Base-by-base conservation (phyloP, 2,113 vertebrate genomes). In the rat (Rattus norvegicus) region DNA sequence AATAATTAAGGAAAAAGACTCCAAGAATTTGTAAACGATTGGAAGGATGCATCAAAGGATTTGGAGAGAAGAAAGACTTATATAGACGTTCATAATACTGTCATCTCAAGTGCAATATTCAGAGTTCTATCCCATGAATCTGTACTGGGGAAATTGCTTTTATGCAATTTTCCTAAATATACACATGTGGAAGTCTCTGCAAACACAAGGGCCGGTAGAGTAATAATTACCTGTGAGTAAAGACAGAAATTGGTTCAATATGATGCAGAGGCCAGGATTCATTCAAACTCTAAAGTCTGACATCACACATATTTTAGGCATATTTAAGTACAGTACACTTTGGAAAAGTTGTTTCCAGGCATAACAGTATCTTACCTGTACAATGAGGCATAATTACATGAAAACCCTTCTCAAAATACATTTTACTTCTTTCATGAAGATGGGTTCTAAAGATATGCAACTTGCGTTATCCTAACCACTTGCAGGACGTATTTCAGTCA, bases 361-460 rank as follows among this genome's bases (percentile, higher is more conserved):
- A 4, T 6, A 5, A 36, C 5, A n/a, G 1, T 56, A 22, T 80
- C 0, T 9, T 22, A 2, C 5, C 4, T 36, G 8, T 4, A 80
- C 30, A 36, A n/a, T 56, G 52, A 36, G 30, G 17, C 17, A 36
- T 36, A n/a, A 80, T 80, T 36, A n/a, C 4, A 56, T 36, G 2
- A 33, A 80, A 80, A 80, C 19, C 11, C 9, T 56, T 36, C 4
- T 54, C 77, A 54, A 33, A 79, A 13, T 17, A 52, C 8, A 54
- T 79, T 52, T 26, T 49, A 54, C 28, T 56, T 56, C 9, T 80
- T 54, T 20, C 33, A n/a, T 11, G 16, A 49, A 80, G 28, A 80
- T 54, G 16, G 7, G 13, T 56, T 80, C 77, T n/a, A 79, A 54
- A 36, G 28, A 54, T 14, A 54, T 14, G 14, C 13, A 54, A 20